Conservation (phyloP, 2,113 vertebrate species). For the crab-eating macaque (Macaca fascicularis) region DNA sequence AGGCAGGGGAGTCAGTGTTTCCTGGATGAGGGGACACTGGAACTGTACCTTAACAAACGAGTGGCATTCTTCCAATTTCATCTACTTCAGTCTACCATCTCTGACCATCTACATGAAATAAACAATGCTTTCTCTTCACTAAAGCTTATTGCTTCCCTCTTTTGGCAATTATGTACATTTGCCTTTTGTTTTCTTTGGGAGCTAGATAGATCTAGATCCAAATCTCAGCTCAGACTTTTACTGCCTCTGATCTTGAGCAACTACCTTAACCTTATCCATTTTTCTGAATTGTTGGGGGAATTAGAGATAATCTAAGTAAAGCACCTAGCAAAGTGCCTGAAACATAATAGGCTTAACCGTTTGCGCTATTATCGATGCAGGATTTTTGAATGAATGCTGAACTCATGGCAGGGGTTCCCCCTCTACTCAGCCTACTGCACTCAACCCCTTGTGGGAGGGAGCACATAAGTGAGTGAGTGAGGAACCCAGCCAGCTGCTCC, state of each 20-base stretch:
- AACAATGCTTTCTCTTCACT: background rate
- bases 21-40: background rate
- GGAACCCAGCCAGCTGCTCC: too few species aligned
- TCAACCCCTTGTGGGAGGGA: too few species aligned
- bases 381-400: too few species aligned
- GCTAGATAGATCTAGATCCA: background rate
- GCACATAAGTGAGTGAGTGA: too few species aligned
- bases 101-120: background rate
- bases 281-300: slow-evolving; percentile 13
- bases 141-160: background rate
- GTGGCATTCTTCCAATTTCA: background rate
- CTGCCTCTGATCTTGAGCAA: background rate
- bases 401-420: too few species aligned
- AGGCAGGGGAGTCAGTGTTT: background rate
- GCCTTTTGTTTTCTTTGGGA: slow-evolving; percentile 7
- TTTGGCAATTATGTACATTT: background rate
- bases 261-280: background rate
- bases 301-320: background rate
- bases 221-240: background rate
- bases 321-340: background rate
- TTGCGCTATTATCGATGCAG: background rate
- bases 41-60: background rate
- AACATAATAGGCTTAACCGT: background rate
- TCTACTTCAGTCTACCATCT: background rate
- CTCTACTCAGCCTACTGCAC: too few species aligned